Evolutionary conservation across 2,797 vertebrate species (phyloP), one percentile per base, ranked within the genome.

Genomic region (Menidia menidia): DNA sequence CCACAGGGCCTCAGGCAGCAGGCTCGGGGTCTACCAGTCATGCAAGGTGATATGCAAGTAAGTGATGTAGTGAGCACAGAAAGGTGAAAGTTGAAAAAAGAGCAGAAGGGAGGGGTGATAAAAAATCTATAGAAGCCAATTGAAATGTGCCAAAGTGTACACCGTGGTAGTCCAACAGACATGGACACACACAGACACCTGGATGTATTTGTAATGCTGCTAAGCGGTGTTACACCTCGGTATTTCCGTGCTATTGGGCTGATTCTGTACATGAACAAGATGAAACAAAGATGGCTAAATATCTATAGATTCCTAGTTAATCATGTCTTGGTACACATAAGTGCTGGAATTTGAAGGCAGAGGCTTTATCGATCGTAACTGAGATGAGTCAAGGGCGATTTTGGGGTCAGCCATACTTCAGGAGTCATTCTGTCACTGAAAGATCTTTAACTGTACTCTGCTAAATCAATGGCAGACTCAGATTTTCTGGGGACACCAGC

Each of bases 21-120:
- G 82, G 73, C 82, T 87, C 79, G 81, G 80, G 88, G 83, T 86
- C 85, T 79, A 77, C 77, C 82, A 92, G 90, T 92, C 90, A 92
- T 84, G 91, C 80, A 58, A 80, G 81, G 87, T 88, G 83, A 84
- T 60, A 67, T 61, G 57, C 10, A 10, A 64, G 69, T 68, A 72
- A 86, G 65, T 64, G 5, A 61, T 44, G 82, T 18, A 73, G 63
- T 58, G 59, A 41, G 25, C 19, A 4, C 44, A 55, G 55, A 5
- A 44, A 48, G 42, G 63, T 64, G 66, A n/a, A 48, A 47, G 42
- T 42, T 52, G 57, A 64, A 64, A 69, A 76, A 57, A 80, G 35
- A 83, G 75, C 42, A 65, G 43, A 71, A 68, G 10, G 67, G 75
- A 53, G 64, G 60, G 65, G 58, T 83, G 84, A 88, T 92, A 78